A percentile compares a stretch with the other conserved stretches of the same genome.
These are phyloP conservation scores for Protobothrops mucrosquamatus DNA, from an alignment of 2,113 vertebrate species.

Conservation along the genomic window DNA sequence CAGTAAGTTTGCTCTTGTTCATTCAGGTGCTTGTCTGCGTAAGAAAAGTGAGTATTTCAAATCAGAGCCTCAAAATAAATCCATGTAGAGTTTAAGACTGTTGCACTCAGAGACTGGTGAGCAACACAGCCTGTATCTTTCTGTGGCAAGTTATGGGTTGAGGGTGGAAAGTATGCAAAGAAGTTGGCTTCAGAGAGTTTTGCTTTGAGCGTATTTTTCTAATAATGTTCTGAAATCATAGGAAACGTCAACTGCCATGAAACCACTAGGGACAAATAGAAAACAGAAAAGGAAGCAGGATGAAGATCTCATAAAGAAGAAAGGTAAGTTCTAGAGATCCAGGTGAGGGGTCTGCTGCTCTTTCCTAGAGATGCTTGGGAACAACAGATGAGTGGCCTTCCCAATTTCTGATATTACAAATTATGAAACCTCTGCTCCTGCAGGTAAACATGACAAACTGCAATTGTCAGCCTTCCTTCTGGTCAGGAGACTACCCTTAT, in stretches of 20 bases:
- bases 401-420: background rate
- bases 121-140: background rate
- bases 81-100: background rate
- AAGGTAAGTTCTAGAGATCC: background rate
- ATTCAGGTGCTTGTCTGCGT: background rate
- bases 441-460: background rate
- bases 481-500: background rate
- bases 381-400: background rate
- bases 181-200: constrained; percentile 46
- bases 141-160: constrained; percentile 14
- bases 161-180: constrained; percentile 57
- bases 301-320: background rate
- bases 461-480: background rate
- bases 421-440: background rate
- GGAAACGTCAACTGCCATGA: constrained; percentile 32
- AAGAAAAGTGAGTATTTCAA: background rate
- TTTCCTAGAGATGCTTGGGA: background rate
- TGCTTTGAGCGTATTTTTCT: constrained; percentile 21
- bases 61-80: background rate
- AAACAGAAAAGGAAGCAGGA: constrained; percentile 33
- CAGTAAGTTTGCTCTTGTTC: background rate
- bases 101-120: background rate
- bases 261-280: constrained; percentile 13
- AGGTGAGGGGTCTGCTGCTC: background rate
- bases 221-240: constrained; percentile 29